Evolutionary conservation across 2,113 vertebrate species (phyloP).

Genomic region (Hemiprocne comata): DNA sequence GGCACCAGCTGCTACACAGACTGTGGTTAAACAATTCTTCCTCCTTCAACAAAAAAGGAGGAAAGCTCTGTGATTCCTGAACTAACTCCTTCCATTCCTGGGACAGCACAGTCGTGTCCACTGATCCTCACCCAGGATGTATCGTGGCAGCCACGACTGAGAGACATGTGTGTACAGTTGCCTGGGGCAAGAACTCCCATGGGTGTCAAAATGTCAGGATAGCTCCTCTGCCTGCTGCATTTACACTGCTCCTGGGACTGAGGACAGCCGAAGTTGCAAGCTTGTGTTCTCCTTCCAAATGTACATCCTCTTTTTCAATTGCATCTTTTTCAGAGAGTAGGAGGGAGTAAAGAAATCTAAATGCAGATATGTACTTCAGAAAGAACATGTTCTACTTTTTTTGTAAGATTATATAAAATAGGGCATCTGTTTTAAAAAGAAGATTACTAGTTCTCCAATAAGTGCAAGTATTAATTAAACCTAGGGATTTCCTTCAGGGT

Average conservation of each 20-base stretch:
- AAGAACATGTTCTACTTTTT: background rate
- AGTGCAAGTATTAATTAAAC: background rate
- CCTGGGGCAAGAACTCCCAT: background rate
- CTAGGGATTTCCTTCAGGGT: background rate
- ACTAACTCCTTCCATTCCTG: rapidly evolving
- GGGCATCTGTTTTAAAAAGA: background rate
- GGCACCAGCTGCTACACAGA: background rate
- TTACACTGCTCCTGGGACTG: background rate
- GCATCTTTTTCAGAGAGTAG: background rate
- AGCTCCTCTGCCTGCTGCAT: background rate
- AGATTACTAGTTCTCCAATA: background rate
- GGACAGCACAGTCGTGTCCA: rapidly evolving
- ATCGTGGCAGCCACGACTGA: rapidly evolving
- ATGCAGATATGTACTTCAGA: background rate
- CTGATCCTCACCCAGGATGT: background rate
- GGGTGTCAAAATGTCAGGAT: background rate
- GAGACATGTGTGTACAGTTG: rapidly evolving
- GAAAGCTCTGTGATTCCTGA: background rate
- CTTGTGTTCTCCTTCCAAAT: background rate
- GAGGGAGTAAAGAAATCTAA: background rate
- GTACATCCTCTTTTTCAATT: background rate
- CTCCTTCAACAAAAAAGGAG: background rate
- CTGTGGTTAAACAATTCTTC: background rate
- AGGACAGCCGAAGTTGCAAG: background rate
- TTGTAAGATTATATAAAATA: background rate